Conservation (phyloP, 1,140 invertebrate genomes). For the Rhopalosiphum padi region DNA sequence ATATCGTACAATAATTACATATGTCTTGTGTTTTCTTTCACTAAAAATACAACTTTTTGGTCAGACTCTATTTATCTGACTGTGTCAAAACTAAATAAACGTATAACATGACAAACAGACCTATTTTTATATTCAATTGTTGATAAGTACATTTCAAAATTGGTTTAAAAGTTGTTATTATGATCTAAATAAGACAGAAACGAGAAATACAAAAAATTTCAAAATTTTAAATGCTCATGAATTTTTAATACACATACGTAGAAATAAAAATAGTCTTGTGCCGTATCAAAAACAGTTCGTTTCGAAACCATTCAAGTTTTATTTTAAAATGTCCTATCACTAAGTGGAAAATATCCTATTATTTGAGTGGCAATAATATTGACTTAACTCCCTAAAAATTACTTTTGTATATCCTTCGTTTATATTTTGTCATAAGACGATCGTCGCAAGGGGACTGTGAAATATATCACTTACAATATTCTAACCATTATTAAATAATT, state of each 20-base stretch:
- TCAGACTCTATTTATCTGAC: too few relatives aligned
- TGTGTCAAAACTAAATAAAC: too few relatives aligned
- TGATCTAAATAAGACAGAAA: too few relatives aligned
- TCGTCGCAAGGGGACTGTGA: not conserved
- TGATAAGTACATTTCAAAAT: too few relatives aligned
- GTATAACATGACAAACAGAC: too few relatives aligned
- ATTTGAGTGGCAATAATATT: not conserved
- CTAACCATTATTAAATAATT: not conserved
- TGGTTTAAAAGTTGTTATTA: too few relatives aligned
- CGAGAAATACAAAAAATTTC: not conserved
- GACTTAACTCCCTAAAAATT: not conserved
- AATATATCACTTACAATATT: not conserved
- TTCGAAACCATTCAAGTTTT: too few relatives aligned
- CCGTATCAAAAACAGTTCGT: not conserved
- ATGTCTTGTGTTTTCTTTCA: not conserved
- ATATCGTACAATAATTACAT: not conserved
- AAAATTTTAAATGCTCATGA: not conserved
- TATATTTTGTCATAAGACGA: not conserved
- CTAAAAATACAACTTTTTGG: not conserved
- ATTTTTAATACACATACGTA: not conserved
- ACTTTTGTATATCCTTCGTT: not conserved
- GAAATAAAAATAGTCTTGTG: not conserved
- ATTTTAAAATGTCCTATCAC: too few relatives aligned
- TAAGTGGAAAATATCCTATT: not conserved
- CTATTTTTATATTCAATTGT: too few relatives aligned